Conservation (phyloP, 2,888 invertebrate species). For the Meiosimyza platycephala region DNA sequence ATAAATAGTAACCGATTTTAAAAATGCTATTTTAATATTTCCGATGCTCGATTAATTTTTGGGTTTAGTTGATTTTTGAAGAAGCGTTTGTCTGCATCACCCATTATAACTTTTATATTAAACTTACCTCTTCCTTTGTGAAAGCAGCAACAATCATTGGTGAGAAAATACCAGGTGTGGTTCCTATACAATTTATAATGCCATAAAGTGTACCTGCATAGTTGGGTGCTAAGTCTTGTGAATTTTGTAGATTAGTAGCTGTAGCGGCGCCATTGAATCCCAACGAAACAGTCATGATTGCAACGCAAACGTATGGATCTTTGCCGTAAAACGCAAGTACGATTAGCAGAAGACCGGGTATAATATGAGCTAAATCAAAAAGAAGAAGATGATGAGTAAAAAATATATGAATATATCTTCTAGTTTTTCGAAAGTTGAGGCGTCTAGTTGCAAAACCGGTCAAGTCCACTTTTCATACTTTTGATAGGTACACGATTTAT, state of each 20-base stretch:
- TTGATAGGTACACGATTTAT: too few species aligned
- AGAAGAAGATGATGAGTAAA: constrained; percentile 51
- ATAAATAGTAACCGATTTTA: too few species aligned
- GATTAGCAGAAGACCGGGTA: constrained; percentile 71
- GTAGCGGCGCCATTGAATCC: constrained; percentile 76
- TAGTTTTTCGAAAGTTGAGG: too few species aligned
- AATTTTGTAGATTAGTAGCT: constrained; percentile 72
- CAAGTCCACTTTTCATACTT: too few species aligned
- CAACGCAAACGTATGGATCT: constrained; percentile 73
- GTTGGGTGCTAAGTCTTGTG: constrained; percentile 80
- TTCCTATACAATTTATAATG: constrained; percentile 79
- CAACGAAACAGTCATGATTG: constrained; percentile 76
- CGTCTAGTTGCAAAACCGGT: too few species aligned
- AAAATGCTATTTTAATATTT: too few species aligned
- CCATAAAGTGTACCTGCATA: constrained; percentile 80
- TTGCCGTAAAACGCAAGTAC: constrained; percentile 73
- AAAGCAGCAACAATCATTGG: constrained; percentile 74
- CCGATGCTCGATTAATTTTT: too few species aligned
- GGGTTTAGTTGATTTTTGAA: too few species aligned
- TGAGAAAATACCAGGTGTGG: constrained; percentile 78
- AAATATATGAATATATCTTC: too few species aligned
- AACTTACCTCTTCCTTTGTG: constrained; percentile 55
- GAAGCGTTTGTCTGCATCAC: background rate
- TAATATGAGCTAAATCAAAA: constrained; percentile 69
- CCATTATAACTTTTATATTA: background rate